These are phyloP conservation scores for Spatulosminthurus flaviceps DNA, from an alignment of 2,888 invertebrate species.

Conservation along the genomic window DNA sequence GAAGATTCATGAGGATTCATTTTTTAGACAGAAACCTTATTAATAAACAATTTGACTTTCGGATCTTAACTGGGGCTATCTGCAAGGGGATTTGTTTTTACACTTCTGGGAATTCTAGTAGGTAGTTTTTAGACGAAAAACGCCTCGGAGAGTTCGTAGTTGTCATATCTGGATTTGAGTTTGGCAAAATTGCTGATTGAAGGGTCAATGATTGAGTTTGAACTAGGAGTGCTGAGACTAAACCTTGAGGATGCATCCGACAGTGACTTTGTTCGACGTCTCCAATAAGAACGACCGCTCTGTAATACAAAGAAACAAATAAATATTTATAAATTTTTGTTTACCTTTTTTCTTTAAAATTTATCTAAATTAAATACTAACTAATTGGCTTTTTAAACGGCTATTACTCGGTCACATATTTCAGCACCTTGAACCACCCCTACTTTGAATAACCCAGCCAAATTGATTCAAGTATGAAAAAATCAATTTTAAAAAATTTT, in stretches of 20 bases:
- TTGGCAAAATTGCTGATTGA: constrained; percentile 42
- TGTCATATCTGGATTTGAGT: constrained; percentile 40
- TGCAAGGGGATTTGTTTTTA: too few relatives aligned
- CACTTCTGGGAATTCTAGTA: neutral
- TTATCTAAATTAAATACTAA: too few relatives aligned
- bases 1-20: neutral
- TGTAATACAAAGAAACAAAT: constrained; percentile 5
- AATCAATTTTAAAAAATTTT: too few relatives aligned
- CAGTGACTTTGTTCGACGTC: constrained; percentile 48
- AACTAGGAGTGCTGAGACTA: constrained; percentile 31
- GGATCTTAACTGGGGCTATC: neutral
- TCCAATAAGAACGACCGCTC: constrained; percentile 39
- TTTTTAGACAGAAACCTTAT: neutral
- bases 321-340: neutral
- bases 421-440: too few relatives aligned
- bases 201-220: constrained; percentile 35
- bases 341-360: neutral
- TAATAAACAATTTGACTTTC: neutral
- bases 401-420: too few relatives aligned
- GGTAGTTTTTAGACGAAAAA: constrained; percentile 48
- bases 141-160: constrained; percentile 54
- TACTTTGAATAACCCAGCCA: too few relatives aligned
- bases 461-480: too few relatives aligned
- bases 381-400: too few relatives aligned
- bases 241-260: constrained; percentile 47